These are phyloP conservation scores for Geodia barretti DNA, from an alignment of 37 sponge, comb jelly and placozoan species.

Conservation along the genomic window DNA sequence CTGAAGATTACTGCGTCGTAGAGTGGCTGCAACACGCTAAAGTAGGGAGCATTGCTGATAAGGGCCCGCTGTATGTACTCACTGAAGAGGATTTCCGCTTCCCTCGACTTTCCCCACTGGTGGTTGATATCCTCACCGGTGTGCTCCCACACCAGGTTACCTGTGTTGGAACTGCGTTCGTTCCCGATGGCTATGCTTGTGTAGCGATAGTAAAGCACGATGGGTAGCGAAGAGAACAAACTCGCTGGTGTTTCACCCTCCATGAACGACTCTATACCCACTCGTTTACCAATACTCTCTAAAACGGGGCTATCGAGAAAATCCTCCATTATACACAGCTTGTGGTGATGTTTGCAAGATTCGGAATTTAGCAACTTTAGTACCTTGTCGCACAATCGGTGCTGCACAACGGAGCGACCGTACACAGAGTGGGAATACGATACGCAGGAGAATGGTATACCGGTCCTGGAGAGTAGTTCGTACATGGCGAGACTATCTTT, in stretches of 20 bases:
- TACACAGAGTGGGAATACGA: slow-evolving; percentile 2
- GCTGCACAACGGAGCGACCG: slow-evolving; percentile 3
- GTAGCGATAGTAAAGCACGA: slow-evolving; percentile 11
- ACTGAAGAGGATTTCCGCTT: neutral
- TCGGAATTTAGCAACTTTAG: neutral
- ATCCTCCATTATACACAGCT: neutral
- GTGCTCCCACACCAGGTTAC: slow-evolving; percentile 23
- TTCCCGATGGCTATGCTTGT: neutral
- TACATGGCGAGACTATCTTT: slow-evolving; percentile 7
- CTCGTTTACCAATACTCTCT: neutral
- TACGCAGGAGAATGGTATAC: slow-evolving; percentile 4
- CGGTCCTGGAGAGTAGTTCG: neutral
- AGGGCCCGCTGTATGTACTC: neutral
- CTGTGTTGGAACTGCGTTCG: slow-evolving; percentile 26
- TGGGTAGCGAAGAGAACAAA: neutral
- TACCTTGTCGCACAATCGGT: neutral
- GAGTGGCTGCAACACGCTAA: slow-evolving; percentile 23
- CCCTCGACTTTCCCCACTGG: slow-evolving; percentile 22
- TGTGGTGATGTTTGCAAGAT: slow-evolving; percentile 3
- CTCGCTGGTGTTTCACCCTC: neutral
- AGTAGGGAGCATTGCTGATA: neutral
- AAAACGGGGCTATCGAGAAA: neutral
- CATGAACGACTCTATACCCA: neutral
- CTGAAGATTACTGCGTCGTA: slow-evolving; percentile 22
- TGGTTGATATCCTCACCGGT: slow-evolving; percentile 29